Evolutionary conservation across 23 tunicate genomes (phyloP), one percentile per base, ranked within the genome.

Genomic region (Oikopleura dioica): DNA sequence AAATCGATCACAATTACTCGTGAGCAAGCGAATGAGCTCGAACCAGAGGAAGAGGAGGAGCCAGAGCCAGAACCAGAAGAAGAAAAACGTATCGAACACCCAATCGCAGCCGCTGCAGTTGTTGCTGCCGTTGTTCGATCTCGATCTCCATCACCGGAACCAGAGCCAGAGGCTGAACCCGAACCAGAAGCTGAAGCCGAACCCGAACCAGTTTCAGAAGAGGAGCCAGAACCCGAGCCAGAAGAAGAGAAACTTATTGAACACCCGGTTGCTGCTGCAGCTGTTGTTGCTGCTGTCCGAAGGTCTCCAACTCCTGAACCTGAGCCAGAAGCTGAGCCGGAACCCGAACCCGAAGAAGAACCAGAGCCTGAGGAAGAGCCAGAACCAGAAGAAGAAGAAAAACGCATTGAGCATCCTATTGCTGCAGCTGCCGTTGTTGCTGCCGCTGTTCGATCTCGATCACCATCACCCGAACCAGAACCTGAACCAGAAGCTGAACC

Each of bases 201-300:
- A 44, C 55, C 55, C 9, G 55, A 44, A 16, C 16, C 33, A 16
- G 5, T 16, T 2, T 2, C 33, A 4, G 72, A 28, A 63, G 32
- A 23, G 26, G 30, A 24, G 33, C 30, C 33, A 23, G 72, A 63
- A 28, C 33, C 72, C 33, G 72, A 63, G 33, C 72, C 72, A 63
- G 72, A 63, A 28, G 72, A 63, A 63, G 72, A 63, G 72, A 63
- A 63, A 63, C 2, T 28, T 2, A 28, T 63, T 31, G 72, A 63
- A 63, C 72, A 24, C 2, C 33, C 33, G 4, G 33, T 63, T 24
- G 72, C 72, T 63, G 33, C 72, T 21, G 33, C 33, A 2, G 33
- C 33, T 21, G 72, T 28, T 28, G 33, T 28, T 5, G 72, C 72
- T 28, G 33, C 33, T 23, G 33, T 63, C 26, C 5, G 16, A 2